These are phyloP conservation scores for Ceuthmochares aereus DNA, from an alignment of 2,113 vertebrate species.

Conservation along the genomic window DNA sequence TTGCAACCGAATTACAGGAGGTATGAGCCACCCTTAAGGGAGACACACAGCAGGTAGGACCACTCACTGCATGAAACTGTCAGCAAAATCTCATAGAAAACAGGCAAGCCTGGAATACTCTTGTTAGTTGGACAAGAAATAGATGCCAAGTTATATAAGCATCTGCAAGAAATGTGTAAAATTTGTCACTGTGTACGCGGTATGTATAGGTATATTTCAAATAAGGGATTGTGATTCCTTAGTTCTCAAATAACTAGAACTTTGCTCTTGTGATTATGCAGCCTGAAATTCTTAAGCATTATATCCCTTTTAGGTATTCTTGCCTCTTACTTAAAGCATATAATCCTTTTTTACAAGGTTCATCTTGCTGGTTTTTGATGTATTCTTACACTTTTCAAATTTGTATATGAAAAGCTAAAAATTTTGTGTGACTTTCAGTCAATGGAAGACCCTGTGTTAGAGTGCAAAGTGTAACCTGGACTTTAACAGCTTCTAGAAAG, in stretches of 20 bases:
- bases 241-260: not conserved
- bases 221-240: not conserved
- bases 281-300: not conserved
- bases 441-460: not conserved
- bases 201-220: not conserved
- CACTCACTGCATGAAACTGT: not conserved
- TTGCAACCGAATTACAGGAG: not conserved
- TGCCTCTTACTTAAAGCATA: not conserved
- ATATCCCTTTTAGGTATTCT: not conserved
- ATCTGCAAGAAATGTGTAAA: not conserved
- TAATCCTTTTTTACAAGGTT: not conserved
- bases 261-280: not conserved
- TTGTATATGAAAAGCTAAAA: not conserved
- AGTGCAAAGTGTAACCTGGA: not conserved
- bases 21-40: not conserved
- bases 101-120: not conserved
- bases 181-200: not conserved
- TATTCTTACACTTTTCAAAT: not conserved
- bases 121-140: constrained; percentile 20
- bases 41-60: not conserved
- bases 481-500: not conserved
- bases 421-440: not conserved
- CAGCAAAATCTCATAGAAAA: not conserved
- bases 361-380: not conserved
- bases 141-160: not conserved